These are phyloP conservation scores for Microchrysa polita DNA, from an alignment of 2,888 invertebrate species.

Conservation along the genomic window DNA sequence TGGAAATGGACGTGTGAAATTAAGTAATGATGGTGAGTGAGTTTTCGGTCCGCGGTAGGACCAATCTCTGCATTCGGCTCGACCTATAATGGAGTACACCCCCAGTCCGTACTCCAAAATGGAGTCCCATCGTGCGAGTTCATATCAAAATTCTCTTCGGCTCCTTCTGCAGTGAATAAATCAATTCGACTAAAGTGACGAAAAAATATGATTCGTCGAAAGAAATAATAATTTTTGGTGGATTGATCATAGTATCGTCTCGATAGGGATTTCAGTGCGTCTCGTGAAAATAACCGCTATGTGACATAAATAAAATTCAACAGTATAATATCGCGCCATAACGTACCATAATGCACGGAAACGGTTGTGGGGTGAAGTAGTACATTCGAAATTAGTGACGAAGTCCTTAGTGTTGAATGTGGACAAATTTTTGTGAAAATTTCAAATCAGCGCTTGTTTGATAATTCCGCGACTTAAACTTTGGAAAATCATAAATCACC, in stretches of 20 bases:
- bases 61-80: not conserved
- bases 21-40: not conserved
- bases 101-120: conserved; percentile 33
- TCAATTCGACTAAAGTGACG: not conserved
- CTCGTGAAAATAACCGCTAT: not conserved
- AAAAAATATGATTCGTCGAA: too few relatives aligned
- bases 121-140: conserved; percentile 37
- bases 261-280: not conserved
- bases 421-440: not conserved
- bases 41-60: not conserved
- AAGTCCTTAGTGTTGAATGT: not conserved
- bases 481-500: too few relatives aligned
- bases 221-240: too few relatives aligned
- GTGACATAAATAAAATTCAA: conserved; percentile 12
- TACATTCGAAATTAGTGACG: not conserved
- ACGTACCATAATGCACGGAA: conserved; percentile 14
- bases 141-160: conserved; percentile 3
- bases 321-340: conserved; percentile 36
- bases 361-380: not conserved
- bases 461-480: not conserved
- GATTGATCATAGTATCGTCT: not conserved
- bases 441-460: not conserved
- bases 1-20: not conserved
- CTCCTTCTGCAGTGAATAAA: not conserved
- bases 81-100: conserved; percentile 37